Evolutionary conservation across 2,797 vertebrate species (phyloP).

Genomic region (Myiotriccus ornatus): DNA sequence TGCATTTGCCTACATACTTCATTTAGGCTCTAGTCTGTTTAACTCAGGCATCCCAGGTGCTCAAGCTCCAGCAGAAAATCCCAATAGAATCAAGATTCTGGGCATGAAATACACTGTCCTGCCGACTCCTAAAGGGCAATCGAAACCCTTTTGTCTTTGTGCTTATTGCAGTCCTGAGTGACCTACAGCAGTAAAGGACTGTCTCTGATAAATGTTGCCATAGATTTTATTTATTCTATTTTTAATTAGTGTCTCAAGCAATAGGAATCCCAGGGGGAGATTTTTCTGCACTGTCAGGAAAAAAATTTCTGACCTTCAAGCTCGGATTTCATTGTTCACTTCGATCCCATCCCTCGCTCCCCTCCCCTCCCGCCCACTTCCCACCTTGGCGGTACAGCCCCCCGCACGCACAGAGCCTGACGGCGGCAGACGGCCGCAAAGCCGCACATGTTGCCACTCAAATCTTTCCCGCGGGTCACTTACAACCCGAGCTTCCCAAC

Average conservation of each 20-base stretch:
- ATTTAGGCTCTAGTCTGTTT: not conserved
- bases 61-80: not conserved
- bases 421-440: accelerated
- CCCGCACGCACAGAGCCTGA: accelerated
- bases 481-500: not conserved
- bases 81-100: not conserved
- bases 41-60: not conserved
- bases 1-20: not conserved
- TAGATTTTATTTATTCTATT: not conserved
- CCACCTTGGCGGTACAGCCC: accelerated
- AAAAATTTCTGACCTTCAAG: not conserved
- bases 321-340: not conserved
- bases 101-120: not conserved
- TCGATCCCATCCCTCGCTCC: not conserved
- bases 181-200: not conserved
- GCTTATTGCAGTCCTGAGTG: not conserved
- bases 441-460: accelerated
- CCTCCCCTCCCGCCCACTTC: not conserved
- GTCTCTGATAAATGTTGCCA: not conserved
- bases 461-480: accelerated
- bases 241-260: not conserved
- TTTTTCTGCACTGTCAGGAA: not conserved
- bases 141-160: not conserved
- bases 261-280: not conserved
- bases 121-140: not conserved